Evolutionary conservation across 23 tunicate species (phyloP).

Genomic region (Halocynthia roretzi): DNA sequence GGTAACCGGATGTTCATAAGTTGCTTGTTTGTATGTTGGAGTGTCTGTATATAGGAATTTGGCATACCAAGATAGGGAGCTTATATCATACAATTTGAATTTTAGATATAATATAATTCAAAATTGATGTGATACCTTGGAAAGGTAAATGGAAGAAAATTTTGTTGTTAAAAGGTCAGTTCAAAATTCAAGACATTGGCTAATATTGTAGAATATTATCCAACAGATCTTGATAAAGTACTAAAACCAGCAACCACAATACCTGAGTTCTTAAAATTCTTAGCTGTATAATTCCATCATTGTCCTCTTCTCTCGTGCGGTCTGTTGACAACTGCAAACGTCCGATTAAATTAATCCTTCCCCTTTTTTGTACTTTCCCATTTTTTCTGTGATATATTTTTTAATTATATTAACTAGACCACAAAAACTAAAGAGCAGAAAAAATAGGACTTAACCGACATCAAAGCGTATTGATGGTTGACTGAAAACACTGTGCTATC

Average conservation of each 20-base stretch:
- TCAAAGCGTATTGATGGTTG: constrained; percentile 62
- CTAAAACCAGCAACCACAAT: background rate
- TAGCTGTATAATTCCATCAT: constrained; percentile 83
- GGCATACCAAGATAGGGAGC: no score
- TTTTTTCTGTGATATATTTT: constrained; percentile 38
- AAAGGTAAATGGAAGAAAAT: no score
- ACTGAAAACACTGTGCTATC: constrained; percentile 44
- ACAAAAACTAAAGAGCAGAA: background rate
- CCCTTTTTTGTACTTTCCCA: constrained; percentile 72
- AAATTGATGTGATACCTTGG: no score
- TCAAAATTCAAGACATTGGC: no score
- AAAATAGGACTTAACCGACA: constrained; percentile 26
- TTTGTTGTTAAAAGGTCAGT: no score
- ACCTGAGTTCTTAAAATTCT: constrained; percentile 81
- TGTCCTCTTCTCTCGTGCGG: constrained; percentile 70
- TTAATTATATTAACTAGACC: background rate
- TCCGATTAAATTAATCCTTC: constrained; percentile 72
- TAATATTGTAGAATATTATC: no score
- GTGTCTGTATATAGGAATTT: no score
- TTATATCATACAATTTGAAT: no score
- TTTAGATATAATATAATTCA: no score
- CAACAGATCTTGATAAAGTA: no score
- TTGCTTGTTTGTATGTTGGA: no score
- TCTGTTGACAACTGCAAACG: constrained; percentile 74
- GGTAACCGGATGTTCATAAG: no score